Conservation (phyloP, 1,140 invertebrate genomes). For the Palaemon carinicauda region DNA sequence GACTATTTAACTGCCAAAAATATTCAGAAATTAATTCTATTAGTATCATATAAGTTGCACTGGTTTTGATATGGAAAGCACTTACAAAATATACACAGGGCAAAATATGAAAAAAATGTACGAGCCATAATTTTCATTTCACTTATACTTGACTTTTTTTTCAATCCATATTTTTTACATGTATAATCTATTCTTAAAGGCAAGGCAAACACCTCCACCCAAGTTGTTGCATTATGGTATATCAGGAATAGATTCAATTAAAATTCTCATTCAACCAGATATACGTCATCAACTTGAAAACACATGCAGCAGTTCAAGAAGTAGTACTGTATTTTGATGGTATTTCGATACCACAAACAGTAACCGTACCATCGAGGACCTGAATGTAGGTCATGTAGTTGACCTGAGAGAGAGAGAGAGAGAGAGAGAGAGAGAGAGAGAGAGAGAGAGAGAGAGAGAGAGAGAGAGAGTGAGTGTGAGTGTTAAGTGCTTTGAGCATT, state of each 20-base stretch:
- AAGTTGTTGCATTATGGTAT: conserved; percentile 3
- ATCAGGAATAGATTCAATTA: neutral
- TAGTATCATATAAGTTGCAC: neutral
- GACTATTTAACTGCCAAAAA: neutral
- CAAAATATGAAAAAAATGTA: conserved; percentile 14
- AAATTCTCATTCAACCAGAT: neutral
- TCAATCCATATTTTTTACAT: neutral
- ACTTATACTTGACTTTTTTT: conserved; percentile 11
- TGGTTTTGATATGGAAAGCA: conserved; percentile 52
- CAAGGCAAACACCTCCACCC: conserved; percentile 47
- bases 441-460: too few species aligned
- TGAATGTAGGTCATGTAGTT: too few species aligned
- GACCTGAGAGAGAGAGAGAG: too few species aligned
- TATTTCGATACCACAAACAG: too few species aligned
- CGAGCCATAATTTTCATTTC: too few species aligned
- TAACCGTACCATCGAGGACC: too few species aligned
- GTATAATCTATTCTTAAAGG: conserved; percentile 21
- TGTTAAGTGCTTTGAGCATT: too few species aligned
- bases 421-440: too few species aligned
- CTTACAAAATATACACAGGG: conserved; percentile 47
- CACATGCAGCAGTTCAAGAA: neutral
- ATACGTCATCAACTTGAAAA: neutral
- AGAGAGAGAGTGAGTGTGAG: too few species aligned
- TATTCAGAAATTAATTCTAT: neutral
- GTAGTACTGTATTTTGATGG: too few species aligned